Percentiles rank a stretch among this genome's conserved stretches.
These are phyloP conservation scores for Neodiprion lecontei DNA, from an alignment of 1,140 invertebrate species.

Conservation along the genomic window DNA sequence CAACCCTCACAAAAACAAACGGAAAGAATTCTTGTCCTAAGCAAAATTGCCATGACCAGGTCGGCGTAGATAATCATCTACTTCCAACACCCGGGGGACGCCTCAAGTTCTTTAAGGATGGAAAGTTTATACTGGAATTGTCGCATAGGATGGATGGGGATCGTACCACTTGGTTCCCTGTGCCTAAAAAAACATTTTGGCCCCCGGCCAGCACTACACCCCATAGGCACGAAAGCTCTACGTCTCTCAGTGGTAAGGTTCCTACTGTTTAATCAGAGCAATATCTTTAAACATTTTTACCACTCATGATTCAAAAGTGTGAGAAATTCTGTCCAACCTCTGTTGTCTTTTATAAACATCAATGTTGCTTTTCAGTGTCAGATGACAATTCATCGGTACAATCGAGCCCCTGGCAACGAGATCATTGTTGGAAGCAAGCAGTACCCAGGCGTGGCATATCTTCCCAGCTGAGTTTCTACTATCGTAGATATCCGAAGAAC, in stretches of 20 bases:
- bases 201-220: conserved; percentile 73
- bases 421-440: conserved; percentile 86
- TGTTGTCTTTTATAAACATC: no score
- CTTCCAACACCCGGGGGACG: conserved; percentile 61
- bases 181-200: conserved; percentile 86
- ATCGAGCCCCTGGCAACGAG: conserved; percentile 86
- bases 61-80: conserved; percentile 41
- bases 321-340: no score
- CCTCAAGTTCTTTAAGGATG: conserved; percentile 75
- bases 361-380: conserved; percentile 68
- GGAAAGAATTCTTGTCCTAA: conserved; percentile 57
- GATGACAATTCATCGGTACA: conserved; percentile 89
- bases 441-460: conserved; percentile 75
- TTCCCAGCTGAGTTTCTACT: conserved; percentile 76
- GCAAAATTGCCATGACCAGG: conserved; percentile 44
- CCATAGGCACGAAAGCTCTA: conserved; percentile 68
- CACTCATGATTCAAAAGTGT: not conserved
- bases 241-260: conserved; percentile 68
- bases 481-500: conserved; percentile 65
- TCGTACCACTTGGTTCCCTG: conserved; percentile 83
- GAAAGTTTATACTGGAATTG: conserved; percentile 87
- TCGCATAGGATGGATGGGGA: conserved; percentile 82
- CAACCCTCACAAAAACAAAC: conserved; percentile 56
- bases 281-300: no score
- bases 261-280: not conserved